A percentile compares a stretch with the other conserved stretches of the same genome.
Evolutionary conservation across 2,888 invertebrate genomes (phyloP).

Genomic region (Drosophila nr. medialis): DNA sequence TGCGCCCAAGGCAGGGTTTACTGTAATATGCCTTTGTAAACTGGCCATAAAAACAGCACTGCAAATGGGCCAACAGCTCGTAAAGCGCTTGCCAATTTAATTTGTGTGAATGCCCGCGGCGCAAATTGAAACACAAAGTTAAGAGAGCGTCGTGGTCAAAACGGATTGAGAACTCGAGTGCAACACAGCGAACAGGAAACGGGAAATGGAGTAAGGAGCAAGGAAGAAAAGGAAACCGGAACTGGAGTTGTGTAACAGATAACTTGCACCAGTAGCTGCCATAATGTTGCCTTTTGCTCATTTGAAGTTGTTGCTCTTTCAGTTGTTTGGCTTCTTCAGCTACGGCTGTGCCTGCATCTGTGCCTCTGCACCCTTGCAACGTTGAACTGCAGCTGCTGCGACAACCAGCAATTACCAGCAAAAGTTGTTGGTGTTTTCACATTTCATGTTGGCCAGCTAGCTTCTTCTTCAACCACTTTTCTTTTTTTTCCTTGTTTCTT

Average conservation of each 20-base stretch:
- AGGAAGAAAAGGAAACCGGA: background rate
- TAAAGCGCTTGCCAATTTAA: constrained; percentile 59
- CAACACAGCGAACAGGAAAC: background rate
- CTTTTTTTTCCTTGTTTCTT: background rate
- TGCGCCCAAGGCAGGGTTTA: background rate
- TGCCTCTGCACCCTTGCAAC: constrained; percentile 23
- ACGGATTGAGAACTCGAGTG: constrained; percentile 28
- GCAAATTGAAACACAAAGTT: constrained; percentile 46
- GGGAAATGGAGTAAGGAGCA: background rate
- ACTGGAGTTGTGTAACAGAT: constrained; percentile 2
- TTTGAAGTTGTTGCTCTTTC: constrained; percentile 38
- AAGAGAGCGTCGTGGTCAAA: constrained; percentile 17
- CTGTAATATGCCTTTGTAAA: background rate
- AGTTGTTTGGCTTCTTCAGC: constrained; percentile 15
- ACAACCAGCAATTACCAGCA: constrained; percentile 44
- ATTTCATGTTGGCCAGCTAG: constrained; percentile 40
- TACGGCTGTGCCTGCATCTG: constrained; percentile 2
- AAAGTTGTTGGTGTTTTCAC: constrained; percentile 36
- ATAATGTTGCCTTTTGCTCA: constrained; percentile 43
- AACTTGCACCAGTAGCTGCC: constrained; percentile 15
- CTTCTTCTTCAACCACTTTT: background rate
- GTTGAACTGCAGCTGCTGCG: constrained; percentile 10
- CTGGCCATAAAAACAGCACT: constrained; percentile 11
- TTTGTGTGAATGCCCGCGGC: constrained; percentile 46
- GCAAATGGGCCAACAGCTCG: constrained; percentile 54